Evolutionary conservation across 2,888 invertebrate species (phyloP).

Genomic region (Nomada lathburiana): DNA sequence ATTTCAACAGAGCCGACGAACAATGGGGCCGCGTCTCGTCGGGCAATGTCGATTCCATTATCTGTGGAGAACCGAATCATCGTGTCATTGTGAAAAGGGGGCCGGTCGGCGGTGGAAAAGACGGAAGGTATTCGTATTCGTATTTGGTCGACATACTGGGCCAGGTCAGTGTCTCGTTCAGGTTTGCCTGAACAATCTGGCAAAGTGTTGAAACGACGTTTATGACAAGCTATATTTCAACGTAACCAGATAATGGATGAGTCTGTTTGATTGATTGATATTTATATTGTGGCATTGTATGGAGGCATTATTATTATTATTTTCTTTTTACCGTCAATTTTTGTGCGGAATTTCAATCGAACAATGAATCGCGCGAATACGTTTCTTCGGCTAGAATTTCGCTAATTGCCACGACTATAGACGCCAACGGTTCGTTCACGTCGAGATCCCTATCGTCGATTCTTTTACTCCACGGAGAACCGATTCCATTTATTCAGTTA

Average conservation of each 20-base stretch:
- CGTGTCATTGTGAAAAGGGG: neutral
- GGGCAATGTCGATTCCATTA: conserved; percentile 7
- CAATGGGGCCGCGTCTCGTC: neutral
- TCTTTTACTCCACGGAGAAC: conserved; percentile 28
- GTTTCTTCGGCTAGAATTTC: neutral
- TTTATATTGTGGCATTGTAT: no score
- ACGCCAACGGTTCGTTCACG: neutral
- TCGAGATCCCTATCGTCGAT: conserved; percentile 30
- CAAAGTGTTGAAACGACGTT: neutral
- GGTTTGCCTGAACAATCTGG: neutral
- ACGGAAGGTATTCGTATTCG: neutral
- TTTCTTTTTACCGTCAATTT: no score
- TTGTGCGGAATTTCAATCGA: no score
- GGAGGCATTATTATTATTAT: no score
- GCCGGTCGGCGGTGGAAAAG: neutral
- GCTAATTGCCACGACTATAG: conserved; percentile 11
- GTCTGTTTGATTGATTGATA: no score
- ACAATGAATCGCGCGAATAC: neutral
- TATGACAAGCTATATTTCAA: neutral
- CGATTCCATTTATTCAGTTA: conserved; percentile 49
- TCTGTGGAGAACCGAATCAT: conserved; percentile 12
- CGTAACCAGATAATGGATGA: no score
- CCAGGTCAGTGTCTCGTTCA: conserved; percentile 21
- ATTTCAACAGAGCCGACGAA: conserved; percentile 8
- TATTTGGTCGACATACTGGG: neutral